phyloP scores from a whole-genome alignment of 2,797 vertebrate genomes.

The Sebastiscus albofasciatus region DNA sequence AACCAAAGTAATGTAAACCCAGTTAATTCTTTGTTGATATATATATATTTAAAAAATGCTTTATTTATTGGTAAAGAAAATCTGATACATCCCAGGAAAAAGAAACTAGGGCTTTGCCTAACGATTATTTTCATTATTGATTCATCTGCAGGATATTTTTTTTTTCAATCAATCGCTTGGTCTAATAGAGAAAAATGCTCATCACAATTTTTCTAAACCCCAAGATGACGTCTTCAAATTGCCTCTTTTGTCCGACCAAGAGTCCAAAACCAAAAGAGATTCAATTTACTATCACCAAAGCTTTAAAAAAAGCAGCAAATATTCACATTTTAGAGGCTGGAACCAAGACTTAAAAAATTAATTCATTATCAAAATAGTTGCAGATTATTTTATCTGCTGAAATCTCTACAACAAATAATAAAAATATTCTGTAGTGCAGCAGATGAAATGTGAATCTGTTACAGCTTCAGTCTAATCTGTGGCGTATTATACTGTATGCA shows the following conservation, averaged over 20 bases:
- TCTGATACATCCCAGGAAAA: background rate
- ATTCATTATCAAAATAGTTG: background rate
- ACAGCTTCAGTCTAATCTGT: background rate
- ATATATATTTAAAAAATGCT: background rate
- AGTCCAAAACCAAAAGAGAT: background rate
- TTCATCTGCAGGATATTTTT: background rate
- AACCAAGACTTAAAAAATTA: background rate
- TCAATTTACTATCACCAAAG: background rate
- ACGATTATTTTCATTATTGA: background rate
- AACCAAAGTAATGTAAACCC: background rate
- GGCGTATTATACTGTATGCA: background rate
- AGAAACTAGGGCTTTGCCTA: background rate
- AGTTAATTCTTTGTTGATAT: background rate
- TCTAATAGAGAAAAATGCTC: background rate
- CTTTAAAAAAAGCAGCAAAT: background rate
- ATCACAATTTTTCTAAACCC: background rate
- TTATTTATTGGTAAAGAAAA: background rate
- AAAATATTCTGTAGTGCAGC: background rate
- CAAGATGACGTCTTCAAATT: background rate
- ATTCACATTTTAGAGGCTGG: background rate
- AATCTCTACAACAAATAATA: background rate
- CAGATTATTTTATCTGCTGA: background rate
- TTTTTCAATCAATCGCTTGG: background rate
- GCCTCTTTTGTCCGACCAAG: background rate
- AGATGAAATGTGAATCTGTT: background rate